A percentile compares a stretch with the other conserved stretches of the same genome.
phyloP scores from a whole-genome alignment of 1,140 invertebrate genomes.

The Conus ventricosus region DNA sequence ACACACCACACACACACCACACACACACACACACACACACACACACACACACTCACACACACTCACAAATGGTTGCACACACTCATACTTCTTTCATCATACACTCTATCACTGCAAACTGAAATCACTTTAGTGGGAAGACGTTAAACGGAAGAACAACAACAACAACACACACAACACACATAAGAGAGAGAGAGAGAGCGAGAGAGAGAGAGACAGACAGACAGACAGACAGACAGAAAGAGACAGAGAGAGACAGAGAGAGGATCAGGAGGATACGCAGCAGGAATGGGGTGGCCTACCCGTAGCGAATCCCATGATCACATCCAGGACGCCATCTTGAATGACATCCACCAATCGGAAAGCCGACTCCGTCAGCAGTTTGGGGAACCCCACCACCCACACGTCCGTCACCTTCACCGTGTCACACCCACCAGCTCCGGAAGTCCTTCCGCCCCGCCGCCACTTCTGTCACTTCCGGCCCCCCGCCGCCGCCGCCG shows the following conservation, averaged over 20 bases:
- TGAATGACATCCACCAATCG: conserved; percentile 84
- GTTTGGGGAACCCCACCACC: conserved; percentile 83
- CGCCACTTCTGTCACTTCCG: not conserved
- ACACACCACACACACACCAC: too few relatives aligned
- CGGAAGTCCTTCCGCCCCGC: not conserved
- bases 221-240: not conserved
- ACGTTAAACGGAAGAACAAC: too few relatives aligned
- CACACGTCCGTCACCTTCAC: conserved; percentile 73
- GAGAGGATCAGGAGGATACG: not conserved
- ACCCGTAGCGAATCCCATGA: conserved; percentile 89
- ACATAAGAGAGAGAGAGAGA: not conserved
- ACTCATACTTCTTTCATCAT: too few relatives aligned
- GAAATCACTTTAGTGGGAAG: too few relatives aligned
- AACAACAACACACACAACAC: too few relatives aligned
- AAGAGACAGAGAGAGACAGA: not conserved
- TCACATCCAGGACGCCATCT: conserved; percentile 85
- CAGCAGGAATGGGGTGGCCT: conserved; percentile 41
- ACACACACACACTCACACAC: too few relatives aligned
- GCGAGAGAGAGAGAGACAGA: not conserved
- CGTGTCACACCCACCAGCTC: not conserved
- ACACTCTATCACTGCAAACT: too few relatives aligned
- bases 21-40: too few relatives aligned
- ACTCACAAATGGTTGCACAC: too few relatives aligned
- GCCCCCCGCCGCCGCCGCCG: too few relatives aligned
- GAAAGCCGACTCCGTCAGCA: conserved; percentile 86